Conservation (phyloP, 2,888 invertebrate genomes). For the Trypoxylon attenuatum region DNA sequence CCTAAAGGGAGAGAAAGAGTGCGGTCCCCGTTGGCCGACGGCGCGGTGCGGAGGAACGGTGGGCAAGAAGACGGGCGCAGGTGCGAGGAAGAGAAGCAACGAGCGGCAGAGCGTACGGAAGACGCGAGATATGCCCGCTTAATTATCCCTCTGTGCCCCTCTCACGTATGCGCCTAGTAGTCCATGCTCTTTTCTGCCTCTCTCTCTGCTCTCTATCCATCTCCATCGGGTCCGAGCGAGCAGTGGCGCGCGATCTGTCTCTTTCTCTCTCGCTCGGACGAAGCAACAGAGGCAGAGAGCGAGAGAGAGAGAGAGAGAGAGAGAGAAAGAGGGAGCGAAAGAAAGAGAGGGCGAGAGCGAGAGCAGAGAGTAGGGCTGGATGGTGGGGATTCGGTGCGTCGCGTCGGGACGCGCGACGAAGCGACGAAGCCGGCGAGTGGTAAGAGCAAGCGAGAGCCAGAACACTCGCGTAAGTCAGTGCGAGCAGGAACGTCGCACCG, state of each 20-base stretch:
- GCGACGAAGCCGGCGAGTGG: constrained; percentile 15
- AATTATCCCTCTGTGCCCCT: constrained; percentile 68
- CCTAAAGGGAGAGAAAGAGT: neutral
- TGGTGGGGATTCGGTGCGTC: neutral
- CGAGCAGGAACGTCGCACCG: neutral
- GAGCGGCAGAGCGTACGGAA: constrained; percentile 40
- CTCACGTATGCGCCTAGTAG: constrained; percentile 50
- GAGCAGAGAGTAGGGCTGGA: neutral
- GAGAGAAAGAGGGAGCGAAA: constrained; percentile 22
- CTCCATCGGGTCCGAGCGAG: too few relatives aligned
- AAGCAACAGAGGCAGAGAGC: too few relatives aligned
- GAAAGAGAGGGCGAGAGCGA: constrained; percentile 32
- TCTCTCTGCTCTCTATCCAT: constrained; percentile 9
- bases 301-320: constrained; percentile 21
- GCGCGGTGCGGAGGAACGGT: constrained; percentile 18
- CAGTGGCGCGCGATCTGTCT: too few relatives aligned
- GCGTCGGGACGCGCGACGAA: constrained; percentile 12
- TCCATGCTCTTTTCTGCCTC: constrained; percentile 15
- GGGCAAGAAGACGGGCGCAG: constrained; percentile 38
- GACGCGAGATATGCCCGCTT: constrained; percentile 69
- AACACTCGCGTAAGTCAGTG: neutral
- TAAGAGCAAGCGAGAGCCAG: neutral
- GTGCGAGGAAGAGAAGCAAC: constrained; percentile 14
- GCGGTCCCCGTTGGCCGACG: constrained; percentile 22
- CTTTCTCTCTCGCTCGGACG: too few relatives aligned